Evolutionary conservation across 2,797 vertebrate genomes (phyloP), one percentile per base, ranked within the genome.

Genomic region (Strix occidentalis): DNA sequence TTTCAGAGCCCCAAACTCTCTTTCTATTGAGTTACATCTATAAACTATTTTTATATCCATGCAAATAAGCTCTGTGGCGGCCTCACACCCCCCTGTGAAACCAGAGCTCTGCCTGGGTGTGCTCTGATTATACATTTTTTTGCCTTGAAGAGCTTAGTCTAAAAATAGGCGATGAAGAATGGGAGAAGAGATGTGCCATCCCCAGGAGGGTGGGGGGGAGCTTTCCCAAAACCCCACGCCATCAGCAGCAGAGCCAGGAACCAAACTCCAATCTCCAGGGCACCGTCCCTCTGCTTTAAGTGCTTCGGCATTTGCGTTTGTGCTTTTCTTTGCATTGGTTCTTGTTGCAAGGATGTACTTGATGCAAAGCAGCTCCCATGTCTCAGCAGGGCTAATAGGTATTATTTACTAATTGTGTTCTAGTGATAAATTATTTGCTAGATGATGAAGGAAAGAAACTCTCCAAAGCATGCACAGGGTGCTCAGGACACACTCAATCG

Each of bases 381-480:
- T 21, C 61, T 56, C 51, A 10, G 51, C 68, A 65, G 37, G 46
- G 33, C 28, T 60, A 18, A 35, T 7, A 51, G 78, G 35, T 61
- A 13, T 11, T 28, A 43, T 37, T 79, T 51, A n/a, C 13, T 84
- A 76, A 84, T 69, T 45, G 33, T 19, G 4, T 33, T 25, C 43
- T 70, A 70, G 37, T 61, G 51, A 57, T 13, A 61, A 66, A 31
- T 75, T 75, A 48, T 46, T 57, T 57, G 28, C 39, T 51, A n/a
- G 71, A 18, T n/a, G 43, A 39, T 3, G 39, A 82, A 70, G 26
- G 54, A 53, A 77, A 26, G 28, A 54, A 58, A 50, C 39, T n/a
- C 57, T 9, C 31, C 0, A 1, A 41, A 54, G 37, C 0, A 0
- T 14, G 29, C 45, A 11, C 17, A 16, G n/a, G 10, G 35, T 51